Base-by-base conservation (phyloP, 2,113 vertebrate species). In the Rhinoderma darwinii region DNA sequence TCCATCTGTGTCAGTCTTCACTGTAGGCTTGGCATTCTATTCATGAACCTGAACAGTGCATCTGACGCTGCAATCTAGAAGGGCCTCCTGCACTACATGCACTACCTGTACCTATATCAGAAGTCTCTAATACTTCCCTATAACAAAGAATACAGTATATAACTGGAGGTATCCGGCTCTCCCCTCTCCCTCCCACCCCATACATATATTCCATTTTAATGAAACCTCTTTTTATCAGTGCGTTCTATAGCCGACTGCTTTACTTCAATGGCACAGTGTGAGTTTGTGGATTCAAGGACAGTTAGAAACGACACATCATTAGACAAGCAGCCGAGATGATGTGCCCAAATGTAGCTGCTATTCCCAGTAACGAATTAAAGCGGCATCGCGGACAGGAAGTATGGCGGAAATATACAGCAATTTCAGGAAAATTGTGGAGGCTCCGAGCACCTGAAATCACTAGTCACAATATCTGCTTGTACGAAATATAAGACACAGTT, bases 191-290 rank as follows among this genome's bases (percentile, higher is more conserved):
- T 70, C 66, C 41, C n/a, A 7, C 73, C 72, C 8, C 72, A 43
- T 14, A 75, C 73, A 75, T 75, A 75, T 75, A 75, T 75, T 75
- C 73, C 4, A 25, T 27, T 75, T 17, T 75, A 75, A 75, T 75
- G 73, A 75, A 44, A 27, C 41, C 73, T 27, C 73, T 47, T 75
- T 47, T 44, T 75, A 75, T 47, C 73, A 43, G 73, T 17, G 44
- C 47, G 32, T 25, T 72, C 68, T 41, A 78, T 30, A 54, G 43
- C 47, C 50, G 44, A 17, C 44, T 22, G 76, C 76, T 51, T 54
- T 22, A 50, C 76, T 78, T 78, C 76, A 78, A 54, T 54, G 47
- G 76, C 76, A 20, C 76, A 51, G 76, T 78, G 76, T 50, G 76
- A 35, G 43, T 18, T 12, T 8, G 47, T 54, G 76, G 76, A 78